Evolutionary conservation across 2,113 vertebrate genomes (phyloP), one percentile per base, ranked within the genome.

Genomic region (Shinisaurus crocodilurus): DNA sequence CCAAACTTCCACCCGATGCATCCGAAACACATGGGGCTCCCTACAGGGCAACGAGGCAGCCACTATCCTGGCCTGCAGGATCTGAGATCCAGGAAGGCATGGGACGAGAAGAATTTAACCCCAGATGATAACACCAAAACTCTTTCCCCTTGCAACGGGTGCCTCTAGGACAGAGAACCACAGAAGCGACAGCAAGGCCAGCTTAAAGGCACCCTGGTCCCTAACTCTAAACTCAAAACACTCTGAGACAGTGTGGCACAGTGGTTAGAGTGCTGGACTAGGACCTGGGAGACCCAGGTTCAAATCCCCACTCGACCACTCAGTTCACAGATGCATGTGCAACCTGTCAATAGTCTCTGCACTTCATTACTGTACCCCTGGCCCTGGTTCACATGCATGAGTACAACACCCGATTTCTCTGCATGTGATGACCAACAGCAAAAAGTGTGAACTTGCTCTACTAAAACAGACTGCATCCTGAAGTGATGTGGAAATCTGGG

Each of bases 1-100:
- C 90, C 0, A 1, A 1, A 45, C 76, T 95, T 96, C 95, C 93
- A 94, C 85, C 94, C 94, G 88, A 92, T 80, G 82, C 91, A 91
- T 90, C 91, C 92, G 67, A 85, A 94, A 1, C n/a, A 88, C 91
- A 81, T 74, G 1, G 0, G 37, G 79, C 54, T 87, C 84, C 91
- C 88, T 86, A 63, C 3, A 93, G 91, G 94, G 92, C 87, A 87
- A 45, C 60, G 65, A 57, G 57, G 32, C 67, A 34, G 86, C 50
- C 65, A 54, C 8, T 86, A 70, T 84, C 3, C 3, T 25, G 65
- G 82, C 93, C 86, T 0, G 0, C 40, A 92, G 83, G 37, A 80
- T 7, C 12, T 23, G 23, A 12, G 45, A 43, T 50, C 7, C 65
- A 23, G 16, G n/a, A 27, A 12, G 8, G 16, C 1, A 9, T 2